Percentiles rank a stretch among this genome's conserved stretches.
phyloP scores from a whole-genome alignment of 2,888 invertebrate species.

The Drosophila eohydei region DNA sequence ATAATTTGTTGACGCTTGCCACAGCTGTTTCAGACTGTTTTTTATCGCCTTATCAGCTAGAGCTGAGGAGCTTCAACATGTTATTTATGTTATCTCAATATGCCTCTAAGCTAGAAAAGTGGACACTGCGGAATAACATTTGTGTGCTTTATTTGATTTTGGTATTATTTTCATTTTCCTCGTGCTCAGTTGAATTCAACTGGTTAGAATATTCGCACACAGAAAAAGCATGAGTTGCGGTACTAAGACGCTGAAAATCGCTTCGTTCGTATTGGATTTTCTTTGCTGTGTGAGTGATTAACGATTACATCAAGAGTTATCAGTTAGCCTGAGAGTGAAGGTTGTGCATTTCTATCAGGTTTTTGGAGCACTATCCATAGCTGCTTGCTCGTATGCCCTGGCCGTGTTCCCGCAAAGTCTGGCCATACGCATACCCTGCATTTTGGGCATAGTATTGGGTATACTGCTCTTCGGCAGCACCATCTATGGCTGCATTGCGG shows the following conservation, averaged over 20 bases:
- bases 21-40: constrained; percentile 43
- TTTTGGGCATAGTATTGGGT: constrained; percentile 71
- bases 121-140: constrained; percentile 28
- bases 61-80: constrained; percentile 19
- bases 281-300: constrained; percentile 77
- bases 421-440: constrained; percentile 77
- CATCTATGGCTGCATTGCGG: constrained; percentile 73
- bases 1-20: background rate
- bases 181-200: constrained; percentile 5
- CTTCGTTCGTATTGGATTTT: constrained; percentile 76
- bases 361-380: constrained; percentile 66
- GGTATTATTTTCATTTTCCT: constrained; percentile 8
- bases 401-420: constrained; percentile 55
- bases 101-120: constrained; percentile 48
- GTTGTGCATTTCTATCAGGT: constrained; percentile 45
- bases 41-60: constrained; percentile 48
- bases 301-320: constrained; percentile 13
- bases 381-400: constrained; percentile 73
- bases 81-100: constrained; percentile 26
- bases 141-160: constrained; percentile 26
- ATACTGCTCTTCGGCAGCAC: constrained; percentile 68
- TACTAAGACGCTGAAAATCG: constrained; percentile 72
- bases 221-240: constrained; percentile 73
- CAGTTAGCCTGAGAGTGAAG: constrained; percentile 2
- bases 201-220: constrained; percentile 10